phyloP scores from a whole-genome alignment of 2,888 invertebrate genomes.

The Blastobasis lacticolella region DNA sequence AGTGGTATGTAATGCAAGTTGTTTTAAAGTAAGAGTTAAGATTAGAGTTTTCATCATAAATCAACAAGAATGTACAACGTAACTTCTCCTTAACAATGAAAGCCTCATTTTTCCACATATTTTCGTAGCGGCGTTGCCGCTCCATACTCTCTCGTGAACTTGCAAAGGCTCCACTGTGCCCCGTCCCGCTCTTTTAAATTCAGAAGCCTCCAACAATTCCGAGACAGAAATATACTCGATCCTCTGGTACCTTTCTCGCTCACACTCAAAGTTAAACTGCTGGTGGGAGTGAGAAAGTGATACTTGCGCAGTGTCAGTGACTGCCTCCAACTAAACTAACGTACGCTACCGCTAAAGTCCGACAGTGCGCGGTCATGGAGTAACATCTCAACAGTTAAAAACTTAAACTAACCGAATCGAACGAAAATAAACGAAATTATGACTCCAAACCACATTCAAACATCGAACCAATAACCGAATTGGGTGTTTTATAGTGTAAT shows the following conservation, averaged over 20 bases:
- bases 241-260: slow-evolving; percentile 49
- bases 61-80: not conserved
- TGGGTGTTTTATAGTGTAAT: slow-evolving; percentile 27
- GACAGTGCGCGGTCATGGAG: slow-evolving; percentile 37
- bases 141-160: slow-evolving; percentile 43
- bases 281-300: slow-evolving; percentile 39
- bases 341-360: slow-evolving; percentile 24
- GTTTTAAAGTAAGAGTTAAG: no score
- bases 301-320: slow-evolving; percentile 67
- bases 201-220: slow-evolving; percentile 24
- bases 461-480: slow-evolving; percentile 19
- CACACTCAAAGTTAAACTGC: slow-evolving; percentile 14
- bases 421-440: slow-evolving; percentile 40
- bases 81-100: slow-evolving; percentile 51
- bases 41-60: no score
- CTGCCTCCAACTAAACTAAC: slow-evolving; percentile 27
- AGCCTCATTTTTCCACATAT: slow-evolving; percentile 61
- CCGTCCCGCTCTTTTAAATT: slow-evolving; percentile 30
- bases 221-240: slow-evolving; percentile 33
- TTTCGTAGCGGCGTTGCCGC: slow-evolving; percentile 51
- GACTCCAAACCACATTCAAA: slow-evolving; percentile 29
- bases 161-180: slow-evolving; percentile 31
- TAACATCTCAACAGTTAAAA: slow-evolving; percentile 13
- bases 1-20: no score
- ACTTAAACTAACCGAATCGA: slow-evolving; percentile 33